Evolutionary conservation across 2,113 vertebrate genomes (phyloP), one percentile per base, ranked within the genome.

Genomic region (Archocentrus centrarchus): DNA sequence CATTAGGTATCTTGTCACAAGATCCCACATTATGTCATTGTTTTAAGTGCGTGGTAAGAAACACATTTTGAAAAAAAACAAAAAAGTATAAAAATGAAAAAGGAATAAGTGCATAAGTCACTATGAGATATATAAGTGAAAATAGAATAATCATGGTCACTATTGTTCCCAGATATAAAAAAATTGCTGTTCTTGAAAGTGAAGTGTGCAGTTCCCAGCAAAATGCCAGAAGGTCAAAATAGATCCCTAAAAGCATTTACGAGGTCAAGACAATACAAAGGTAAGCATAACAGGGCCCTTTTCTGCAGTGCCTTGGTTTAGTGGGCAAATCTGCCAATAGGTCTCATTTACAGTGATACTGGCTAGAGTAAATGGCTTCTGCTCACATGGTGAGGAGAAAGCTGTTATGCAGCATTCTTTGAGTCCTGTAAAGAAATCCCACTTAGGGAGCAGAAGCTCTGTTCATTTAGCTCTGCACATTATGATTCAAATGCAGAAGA

Each of bases 341-440:
- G 39, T 50, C 80, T 86, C 83, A 85, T 90, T 91, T 90, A 75
- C 80, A 59, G 77, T 73, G 77, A 76, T 41, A 84, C 79, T 58
- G 58, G 61, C 82, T 68, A 80, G 61, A 88, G 78, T 11, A 82
- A 88, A 88, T 88, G 87, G 62, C 59, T 68, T 78, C 37, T 20
- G 75, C 58, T 89, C 84, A 66, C 32, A 77, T 63, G 60, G 86
- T 2, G 83, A 85, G 77, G 37, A 77, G 62, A 81, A 84, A 88
- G 79, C 86, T 86, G 80, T 18, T 79, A 88, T 39, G 37, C 50
- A 68, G 47, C 64, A 66, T 82, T 89, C 63, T 75, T 7, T n/a
- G 70, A 81, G 82, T 89, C 83, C 86, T 80, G 58, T 73, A 61
- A 88, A 87, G 82, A 80, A 87, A 83, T 24, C 85, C 77, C 86